phyloP scores from a whole-genome alignment of 2,888 invertebrate species.

The Drosophila diplacantha region DNA sequence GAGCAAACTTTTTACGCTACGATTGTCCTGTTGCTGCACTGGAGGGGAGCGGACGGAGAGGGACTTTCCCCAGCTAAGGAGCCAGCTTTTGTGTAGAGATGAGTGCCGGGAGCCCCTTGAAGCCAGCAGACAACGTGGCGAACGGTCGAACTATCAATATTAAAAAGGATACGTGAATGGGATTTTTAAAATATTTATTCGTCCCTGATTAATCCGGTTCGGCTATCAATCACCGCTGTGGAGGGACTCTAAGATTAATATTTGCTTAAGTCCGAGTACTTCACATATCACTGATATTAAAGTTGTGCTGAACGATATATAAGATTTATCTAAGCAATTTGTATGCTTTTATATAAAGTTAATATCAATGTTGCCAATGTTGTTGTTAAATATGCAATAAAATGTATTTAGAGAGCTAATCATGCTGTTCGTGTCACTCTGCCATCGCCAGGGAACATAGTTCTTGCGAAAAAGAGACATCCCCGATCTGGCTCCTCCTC shows the following conservation, averaged over 20 bases:
- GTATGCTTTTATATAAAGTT: neutral
- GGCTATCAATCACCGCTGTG: conserved; percentile 18
- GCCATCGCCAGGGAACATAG: conserved; percentile 14
- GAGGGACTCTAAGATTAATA: conserved; percentile 2
- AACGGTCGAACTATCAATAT: conserved; percentile 29
- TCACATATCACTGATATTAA: conserved; percentile 2
- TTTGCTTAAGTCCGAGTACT: conserved; percentile 6
- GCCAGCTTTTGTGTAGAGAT: conserved; percentile 29
- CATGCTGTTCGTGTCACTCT: conserved; percentile 25
- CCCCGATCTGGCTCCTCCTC: conserved; percentile 39
- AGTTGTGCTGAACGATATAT: neutral
- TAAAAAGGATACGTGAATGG: conserved; percentile 24
- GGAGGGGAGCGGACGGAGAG: neutral
- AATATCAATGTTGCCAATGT: neutral
- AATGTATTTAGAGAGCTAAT: neutral
- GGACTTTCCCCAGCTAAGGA: neutral
- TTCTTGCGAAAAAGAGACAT: conserved; percentile 56
- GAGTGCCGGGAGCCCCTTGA: conserved; percentile 16
- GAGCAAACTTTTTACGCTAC: conserved; percentile 66
- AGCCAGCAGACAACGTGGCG: conserved; percentile 23
- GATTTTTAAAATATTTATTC: conserved; percentile 40
- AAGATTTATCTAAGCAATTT: neutral
- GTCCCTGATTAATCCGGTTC: conserved; percentile 29
- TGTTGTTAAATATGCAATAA: neutral
- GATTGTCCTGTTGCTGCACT: conserved; percentile 68